Conservation (phyloP, 30 jellyfish, hydroid and myxozoan species). For the Rhopilema esculentum region DNA sequence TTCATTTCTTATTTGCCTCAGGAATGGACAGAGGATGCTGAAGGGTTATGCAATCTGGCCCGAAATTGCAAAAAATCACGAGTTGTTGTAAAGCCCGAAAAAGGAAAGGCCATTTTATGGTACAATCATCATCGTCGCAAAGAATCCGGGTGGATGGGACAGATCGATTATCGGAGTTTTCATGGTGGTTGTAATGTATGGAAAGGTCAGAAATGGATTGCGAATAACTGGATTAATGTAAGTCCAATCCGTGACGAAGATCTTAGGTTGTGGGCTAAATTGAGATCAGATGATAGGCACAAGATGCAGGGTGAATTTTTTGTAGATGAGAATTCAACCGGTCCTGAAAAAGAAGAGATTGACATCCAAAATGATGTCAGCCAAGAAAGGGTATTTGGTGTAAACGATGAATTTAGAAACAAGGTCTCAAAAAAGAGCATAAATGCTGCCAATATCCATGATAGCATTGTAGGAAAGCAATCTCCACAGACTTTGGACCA, state of each 20-base stretch:
- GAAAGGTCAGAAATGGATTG: slow-evolving; percentile 81
- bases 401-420: too few relatives aligned
- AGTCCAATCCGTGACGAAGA: slow-evolving; percentile 61
- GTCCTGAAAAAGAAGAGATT: not conserved
- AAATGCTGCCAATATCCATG: not conserved
- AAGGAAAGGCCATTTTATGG: slow-evolving; percentile 85
- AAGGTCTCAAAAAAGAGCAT: too few relatives aligned
- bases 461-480: not conserved
- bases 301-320: not conserved
- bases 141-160: slow-evolving; percentile 82
- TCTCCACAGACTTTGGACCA: not conserved
- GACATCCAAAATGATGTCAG: not conserved
- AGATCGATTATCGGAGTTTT: slow-evolving; percentile 56
- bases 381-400: too few relatives aligned
- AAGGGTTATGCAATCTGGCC: slow-evolving; percentile 66
- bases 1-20: too few relatives aligned
- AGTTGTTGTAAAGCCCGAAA: slow-evolving; percentile 64
- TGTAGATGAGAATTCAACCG: not conserved
- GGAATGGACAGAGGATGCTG: slow-evolving; percentile 49
- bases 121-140: slow-evolving; percentile 57
- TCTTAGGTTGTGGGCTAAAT: slow-evolving; percentile 56
- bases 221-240: slow-evolving; percentile 78
- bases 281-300: not conserved
- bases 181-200: slow-evolving; percentile 85
- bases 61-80: slow-evolving; percentile 65